Conservation (phyloP, 1,140 invertebrate species). For the Megalonaias nervosa region DNA sequence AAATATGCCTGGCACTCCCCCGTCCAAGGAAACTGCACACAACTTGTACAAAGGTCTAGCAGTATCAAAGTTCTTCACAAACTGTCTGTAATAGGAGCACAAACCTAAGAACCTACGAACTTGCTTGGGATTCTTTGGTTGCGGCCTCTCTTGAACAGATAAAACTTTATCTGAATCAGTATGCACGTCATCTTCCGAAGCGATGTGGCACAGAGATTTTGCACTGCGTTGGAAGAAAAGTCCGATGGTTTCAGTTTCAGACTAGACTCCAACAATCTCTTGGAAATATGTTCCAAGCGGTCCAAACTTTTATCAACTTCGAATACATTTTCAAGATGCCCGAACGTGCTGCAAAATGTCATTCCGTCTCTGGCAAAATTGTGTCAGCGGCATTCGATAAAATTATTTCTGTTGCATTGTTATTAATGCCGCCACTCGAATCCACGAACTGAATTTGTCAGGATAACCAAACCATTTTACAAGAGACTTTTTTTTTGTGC, state of each 20-base stretch:
- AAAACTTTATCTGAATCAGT: constrained; percentile 11
- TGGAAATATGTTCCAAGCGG: constrained; percentile 25
- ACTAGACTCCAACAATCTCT: constrained; percentile 15
- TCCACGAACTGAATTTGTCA: too few relatives aligned
- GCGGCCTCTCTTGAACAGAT: constrained; percentile 23
- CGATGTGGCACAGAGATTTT: not conserved
- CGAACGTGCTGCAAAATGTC: too few relatives aligned
- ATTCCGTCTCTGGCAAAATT: too few relatives aligned
- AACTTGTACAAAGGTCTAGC: constrained; percentile 19
- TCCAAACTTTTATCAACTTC: not conserved
- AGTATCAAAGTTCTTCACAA: constrained; percentile 19
- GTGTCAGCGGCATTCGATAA: too few relatives aligned
- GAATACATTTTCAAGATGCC: too few relatives aligned
- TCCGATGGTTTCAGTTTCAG: constrained; percentile 32
- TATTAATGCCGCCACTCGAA: too few relatives aligned
- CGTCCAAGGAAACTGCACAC: constrained; percentile 10
- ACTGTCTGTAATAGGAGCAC: constrained; percentile 22
- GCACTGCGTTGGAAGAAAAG: constrained; percentile 36
- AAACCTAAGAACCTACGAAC: constrained; percentile 33
- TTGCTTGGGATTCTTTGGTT: constrained; percentile 22
- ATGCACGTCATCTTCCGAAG: too few relatives aligned
- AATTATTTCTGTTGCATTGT: too few relatives aligned
- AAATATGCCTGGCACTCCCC: too few relatives aligned
- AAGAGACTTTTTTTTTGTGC: too few relatives aligned
- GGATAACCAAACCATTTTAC: too few relatives aligned